Evolutionary conservation across 1,140 invertebrate species (phyloP).

Genomic region (Coptotermes formosanus): DNA sequence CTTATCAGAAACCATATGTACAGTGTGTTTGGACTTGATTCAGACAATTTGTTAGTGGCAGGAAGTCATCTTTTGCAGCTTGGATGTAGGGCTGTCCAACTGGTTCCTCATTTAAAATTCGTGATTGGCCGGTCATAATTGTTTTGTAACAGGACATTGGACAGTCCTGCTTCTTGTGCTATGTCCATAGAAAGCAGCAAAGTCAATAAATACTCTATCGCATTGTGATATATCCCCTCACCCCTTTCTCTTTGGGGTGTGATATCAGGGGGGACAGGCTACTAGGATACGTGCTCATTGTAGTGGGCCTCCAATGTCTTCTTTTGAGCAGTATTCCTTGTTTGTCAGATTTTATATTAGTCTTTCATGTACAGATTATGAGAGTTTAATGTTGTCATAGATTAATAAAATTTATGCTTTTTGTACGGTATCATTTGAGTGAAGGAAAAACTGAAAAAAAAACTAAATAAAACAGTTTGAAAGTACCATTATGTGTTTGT

Average conservation of each 20-base stretch:
- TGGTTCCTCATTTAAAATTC: not conserved
- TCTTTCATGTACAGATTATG: conserved; percentile 6
- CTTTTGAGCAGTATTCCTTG: not conserved
- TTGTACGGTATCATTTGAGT: conserved; percentile 24
- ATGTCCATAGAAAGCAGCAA: not conserved
- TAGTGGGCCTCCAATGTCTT: not conserved
- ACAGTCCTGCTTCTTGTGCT: not conserved
- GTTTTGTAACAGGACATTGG: not conserved
- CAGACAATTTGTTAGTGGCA: not conserved
- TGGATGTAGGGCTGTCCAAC: no score
- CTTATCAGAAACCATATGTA: no score
- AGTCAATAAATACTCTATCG: not conserved
- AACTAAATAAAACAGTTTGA: not conserved
- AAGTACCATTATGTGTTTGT: not conserved
- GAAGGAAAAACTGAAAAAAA: not conserved
- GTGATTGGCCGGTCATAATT: not conserved
- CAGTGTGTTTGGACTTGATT: not conserved
- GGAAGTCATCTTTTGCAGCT: not conserved
- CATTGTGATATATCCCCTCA: not conserved
- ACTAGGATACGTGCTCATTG: not conserved
- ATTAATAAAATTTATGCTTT: conserved; percentile 24
- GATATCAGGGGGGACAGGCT: not conserved
- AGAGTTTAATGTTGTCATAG: conserved; percentile 25
- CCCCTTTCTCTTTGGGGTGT: not conserved
- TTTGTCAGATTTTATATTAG: not conserved